Base-by-base conservation (phyloP, 2,797 vertebrate species). In the Antennarius maculatus region DNA sequence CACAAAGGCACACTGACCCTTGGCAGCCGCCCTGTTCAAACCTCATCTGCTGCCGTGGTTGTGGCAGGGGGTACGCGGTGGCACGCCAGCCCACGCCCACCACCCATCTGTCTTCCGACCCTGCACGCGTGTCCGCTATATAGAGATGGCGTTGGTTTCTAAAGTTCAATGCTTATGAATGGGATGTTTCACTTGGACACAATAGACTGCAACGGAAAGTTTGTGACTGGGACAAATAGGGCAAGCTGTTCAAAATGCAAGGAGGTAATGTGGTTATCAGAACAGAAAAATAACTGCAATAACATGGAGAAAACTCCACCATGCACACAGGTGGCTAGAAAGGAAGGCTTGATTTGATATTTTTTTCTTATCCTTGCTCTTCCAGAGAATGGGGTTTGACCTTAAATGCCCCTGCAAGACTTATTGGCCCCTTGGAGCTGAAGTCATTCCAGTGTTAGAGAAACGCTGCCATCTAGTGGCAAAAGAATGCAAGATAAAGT, bases 51-150 rank as follows among this genome's bases (percentile, higher is more conserved):
- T 51, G 65, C 62, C 55, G 74, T 76, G 82, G 78, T 82, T 70
- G 76, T 66, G 65, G 66, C 66, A 73, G 67, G 61, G 76, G 61
- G 54, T 80, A 68, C 9, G 8, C 45, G 46, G 64, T 82, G 81
- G 69, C 77, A 78, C 66, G 70, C 65, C 50, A 37, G 50, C 69
- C 12, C 62, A 90, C 85, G 69, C 89, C 89, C 83, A 91, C 83
- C 37, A 61, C 76, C 84, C 92, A 93, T 93, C 93, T 93, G 91
- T 91, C 90, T 83, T 81, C 54, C n/a, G 46, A 61, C 78, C 61
- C 64, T 42, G 66, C 66, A 81, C 88, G 50, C 66, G 87, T 86
- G 83, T 76, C 86, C 70, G 62, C 90, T 84, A 75, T 88, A 72
- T 77, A 69, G 62, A 54, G 54, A 54, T 48, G 56, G 76, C 71